These are phyloP conservation scores for Philantomba maxwellii DNA, from an alignment of 2,113 vertebrate species.

Conservation along the genomic window DNA sequence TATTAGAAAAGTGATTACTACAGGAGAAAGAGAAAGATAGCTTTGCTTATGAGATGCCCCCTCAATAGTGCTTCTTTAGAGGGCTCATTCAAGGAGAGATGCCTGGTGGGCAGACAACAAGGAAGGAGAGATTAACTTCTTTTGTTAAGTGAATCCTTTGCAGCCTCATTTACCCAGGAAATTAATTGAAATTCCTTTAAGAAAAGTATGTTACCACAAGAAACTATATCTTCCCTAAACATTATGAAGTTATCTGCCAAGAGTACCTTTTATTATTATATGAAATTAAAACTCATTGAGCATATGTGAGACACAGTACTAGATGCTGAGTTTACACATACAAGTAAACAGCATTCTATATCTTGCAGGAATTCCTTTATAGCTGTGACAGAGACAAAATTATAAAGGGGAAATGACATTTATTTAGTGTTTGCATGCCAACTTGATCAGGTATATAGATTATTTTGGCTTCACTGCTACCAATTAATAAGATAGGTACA, in stretches of 20 bases:
- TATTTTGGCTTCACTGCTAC: not conserved
- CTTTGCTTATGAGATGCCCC: not conserved
- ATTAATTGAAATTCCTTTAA: not conserved
- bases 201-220: not conserved
- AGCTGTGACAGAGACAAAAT: not conserved
- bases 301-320: not conserved
- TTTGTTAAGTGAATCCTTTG: not conserved
- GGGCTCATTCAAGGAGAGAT: not conserved
- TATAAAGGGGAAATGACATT: not conserved
- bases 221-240: not conserved
- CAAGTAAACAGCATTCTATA: not conserved
- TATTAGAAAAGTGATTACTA: constrained; percentile 51
- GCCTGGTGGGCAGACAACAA: not conserved
- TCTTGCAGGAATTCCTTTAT: not conserved
- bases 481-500: not conserved
- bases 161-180: not conserved
- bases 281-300: not conserved
- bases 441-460: not conserved
- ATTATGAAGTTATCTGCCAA: not conserved
- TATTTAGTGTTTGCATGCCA: not conserved
- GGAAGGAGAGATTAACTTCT: not conserved
- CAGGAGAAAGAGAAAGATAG: not conserved
- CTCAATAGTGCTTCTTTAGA: not conserved
- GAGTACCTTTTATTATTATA: not conserved
- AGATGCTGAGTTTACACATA: not conserved